A percentile compares a stretch with the other conserved stretches of the same genome.
Conservation (phyloP, 2,113 vertebrate genomes). For the Miniopterus natalensis region DNA sequence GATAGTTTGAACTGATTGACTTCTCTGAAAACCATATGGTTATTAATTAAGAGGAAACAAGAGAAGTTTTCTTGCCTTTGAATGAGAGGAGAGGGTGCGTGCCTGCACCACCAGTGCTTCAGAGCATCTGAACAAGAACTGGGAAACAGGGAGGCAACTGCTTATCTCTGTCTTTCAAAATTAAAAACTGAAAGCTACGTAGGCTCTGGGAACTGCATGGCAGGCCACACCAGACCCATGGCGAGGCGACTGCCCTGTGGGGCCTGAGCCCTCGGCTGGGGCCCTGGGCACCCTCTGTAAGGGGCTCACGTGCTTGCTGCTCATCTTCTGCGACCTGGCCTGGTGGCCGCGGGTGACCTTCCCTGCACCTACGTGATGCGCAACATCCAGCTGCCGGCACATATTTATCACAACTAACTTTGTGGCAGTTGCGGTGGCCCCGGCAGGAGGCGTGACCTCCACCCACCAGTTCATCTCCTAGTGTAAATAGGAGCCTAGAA, state of each 20-base stretch:
- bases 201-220: not conserved
- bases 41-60: not conserved
- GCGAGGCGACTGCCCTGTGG: slow-evolving; percentile 86
- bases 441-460: not conserved
- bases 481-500: not conserved
- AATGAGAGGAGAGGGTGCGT: not conserved
- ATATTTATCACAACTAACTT: not conserved
- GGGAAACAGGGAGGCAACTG: not conserved
- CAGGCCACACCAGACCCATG: not conserved
- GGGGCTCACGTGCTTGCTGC: slow-evolving; percentile 93
- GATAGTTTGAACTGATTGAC: slow-evolving; percentile 13
- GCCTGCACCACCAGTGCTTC: not conserved
- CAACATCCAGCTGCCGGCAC: slow-evolving; percentile 95
- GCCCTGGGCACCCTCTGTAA: slow-evolving; percentile 92
- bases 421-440: not conserved
- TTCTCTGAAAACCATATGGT: not conserved
- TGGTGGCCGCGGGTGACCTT: slow-evolving; percentile 95
- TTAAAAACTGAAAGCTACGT: not conserved
- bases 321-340: slow-evolving; percentile 96
- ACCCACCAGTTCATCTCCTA: not conserved
- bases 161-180: not conserved
- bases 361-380: slow-evolving; percentile 97
- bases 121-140: not conserved
- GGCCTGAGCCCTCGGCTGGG: slow-evolving; percentile 89
- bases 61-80: not conserved